Evolutionary conservation across 2,113 vertebrate genomes (phyloP).

Genomic region (Ageneiosus marmoratus): DNA sequence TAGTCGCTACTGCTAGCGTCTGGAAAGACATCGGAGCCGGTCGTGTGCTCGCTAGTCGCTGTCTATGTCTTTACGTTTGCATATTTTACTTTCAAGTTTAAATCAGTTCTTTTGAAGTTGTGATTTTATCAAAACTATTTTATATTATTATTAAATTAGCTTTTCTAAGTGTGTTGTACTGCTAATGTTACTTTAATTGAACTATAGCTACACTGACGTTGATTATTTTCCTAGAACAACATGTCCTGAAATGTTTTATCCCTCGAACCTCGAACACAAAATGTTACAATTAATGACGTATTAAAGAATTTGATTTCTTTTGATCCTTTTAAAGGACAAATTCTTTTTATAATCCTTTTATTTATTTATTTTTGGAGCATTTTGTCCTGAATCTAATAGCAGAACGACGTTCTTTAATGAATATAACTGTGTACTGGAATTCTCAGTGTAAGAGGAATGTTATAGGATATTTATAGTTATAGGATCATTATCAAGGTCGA

Average conservation of each 20-base stretch:
- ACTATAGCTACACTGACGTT: no score
- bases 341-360: no score
- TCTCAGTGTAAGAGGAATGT: not conserved
- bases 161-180: not conserved
- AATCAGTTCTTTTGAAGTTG: not conserved
- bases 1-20: not conserved
- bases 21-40: not conserved
- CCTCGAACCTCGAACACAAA: not conserved
- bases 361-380: not conserved
- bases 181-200: not conserved
- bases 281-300: not conserved
- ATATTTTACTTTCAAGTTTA: not conserved
- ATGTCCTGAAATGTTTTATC: not conserved
- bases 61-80: not conserved
- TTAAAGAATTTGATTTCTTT: no score
- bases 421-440: not conserved
- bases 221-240: not conserved
- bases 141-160: no score
- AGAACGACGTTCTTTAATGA: not conserved
- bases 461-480: no score
- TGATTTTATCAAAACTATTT: not conserved
- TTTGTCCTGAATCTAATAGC: no score
- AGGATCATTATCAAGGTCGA: not conserved
- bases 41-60: not conserved
- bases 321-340: no score